phyloP scores from a whole-genome alignment of 2,888 invertebrate species.

The Brassicogethes aeneus region DNA sequence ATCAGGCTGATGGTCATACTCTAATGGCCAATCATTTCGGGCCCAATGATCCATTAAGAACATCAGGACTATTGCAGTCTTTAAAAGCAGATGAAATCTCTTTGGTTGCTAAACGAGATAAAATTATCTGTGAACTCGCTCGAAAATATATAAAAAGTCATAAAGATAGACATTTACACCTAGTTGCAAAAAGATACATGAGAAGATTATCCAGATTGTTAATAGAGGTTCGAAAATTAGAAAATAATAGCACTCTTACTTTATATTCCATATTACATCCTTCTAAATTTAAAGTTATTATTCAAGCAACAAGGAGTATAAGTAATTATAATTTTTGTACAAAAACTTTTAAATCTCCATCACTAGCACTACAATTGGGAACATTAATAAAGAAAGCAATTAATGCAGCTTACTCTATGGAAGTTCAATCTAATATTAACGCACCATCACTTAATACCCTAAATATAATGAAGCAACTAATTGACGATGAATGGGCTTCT shows the following conservation, averaged over 20 bases:
- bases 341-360: conserved; percentile 8
- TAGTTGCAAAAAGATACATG: conserved; percentile 15
- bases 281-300: not conserved
- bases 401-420: conserved; percentile 5
- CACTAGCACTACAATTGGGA: conserved; percentile 13
- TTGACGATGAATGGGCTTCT: not conserved
- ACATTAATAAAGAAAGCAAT: conserved; percentile 11
- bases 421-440: conserved; percentile 5
- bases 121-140: conserved; percentile 17
- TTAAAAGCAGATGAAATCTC: conserved; percentile 15
- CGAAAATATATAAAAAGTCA: conserved; percentile 9
- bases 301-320: not conserved
- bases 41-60: conserved; percentile 13
- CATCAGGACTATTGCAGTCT: conserved; percentile 12
- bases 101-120: conserved; percentile 15
- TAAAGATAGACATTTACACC: conserved; percentile 15
- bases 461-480: not conserved
- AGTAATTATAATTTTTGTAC: not conserved
- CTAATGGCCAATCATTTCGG: conserved; percentile 15
- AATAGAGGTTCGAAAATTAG: not conserved
- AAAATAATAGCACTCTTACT: not conserved
- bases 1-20: conserved; percentile 7
- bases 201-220: conserved; percentile 8
- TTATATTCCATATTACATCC: not conserved
- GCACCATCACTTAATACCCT: not conserved